Evolutionary conservation across 2,113 vertebrate genomes (phyloP).

Genomic region (Amazona guildingii): DNA sequence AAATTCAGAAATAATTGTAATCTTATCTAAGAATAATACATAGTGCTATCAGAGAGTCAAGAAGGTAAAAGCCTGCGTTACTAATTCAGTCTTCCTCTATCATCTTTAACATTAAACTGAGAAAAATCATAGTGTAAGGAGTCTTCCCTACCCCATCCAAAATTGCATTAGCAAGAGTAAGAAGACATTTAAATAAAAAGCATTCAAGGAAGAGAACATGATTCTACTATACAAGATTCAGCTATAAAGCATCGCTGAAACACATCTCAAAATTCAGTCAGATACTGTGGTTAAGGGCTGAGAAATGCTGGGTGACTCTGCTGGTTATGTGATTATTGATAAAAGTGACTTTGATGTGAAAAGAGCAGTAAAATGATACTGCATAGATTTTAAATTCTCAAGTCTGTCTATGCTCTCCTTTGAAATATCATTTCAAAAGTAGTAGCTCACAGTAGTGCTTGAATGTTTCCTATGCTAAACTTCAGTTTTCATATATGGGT

Average conservation of each 20-base stretch:
- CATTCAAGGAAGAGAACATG: neutral
- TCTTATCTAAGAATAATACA: neutral
- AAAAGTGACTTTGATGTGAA: neutral
- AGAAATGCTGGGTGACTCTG: neutral
- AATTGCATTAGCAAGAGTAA: neutral
- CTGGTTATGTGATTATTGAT: neutral
- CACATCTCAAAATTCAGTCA: neutral
- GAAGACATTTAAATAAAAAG: neutral
- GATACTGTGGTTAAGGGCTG: neutral
- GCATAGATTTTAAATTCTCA: conserved; percentile 44
- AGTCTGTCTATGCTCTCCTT: neutral
- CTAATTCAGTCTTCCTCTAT: neutral
- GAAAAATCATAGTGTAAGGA: neutral
- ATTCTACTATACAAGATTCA: neutral
- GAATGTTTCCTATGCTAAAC: conserved; percentile 18
- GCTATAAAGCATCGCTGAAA: neutral
- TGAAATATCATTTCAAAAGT: neutral
- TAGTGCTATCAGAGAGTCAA: neutral
- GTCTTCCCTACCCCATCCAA: neutral
- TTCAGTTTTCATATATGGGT: conserved; percentile 22
- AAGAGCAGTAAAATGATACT: neutral
- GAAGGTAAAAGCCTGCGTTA: neutral
- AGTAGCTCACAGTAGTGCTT: neutral
- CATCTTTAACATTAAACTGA: neutral
- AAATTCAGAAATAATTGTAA: neutral